A percentile compares a stretch with the other conserved stretches of the same genome.
Conservation (phyloP, 2,888 invertebrate species). For the Bellardia pandia region DNA sequence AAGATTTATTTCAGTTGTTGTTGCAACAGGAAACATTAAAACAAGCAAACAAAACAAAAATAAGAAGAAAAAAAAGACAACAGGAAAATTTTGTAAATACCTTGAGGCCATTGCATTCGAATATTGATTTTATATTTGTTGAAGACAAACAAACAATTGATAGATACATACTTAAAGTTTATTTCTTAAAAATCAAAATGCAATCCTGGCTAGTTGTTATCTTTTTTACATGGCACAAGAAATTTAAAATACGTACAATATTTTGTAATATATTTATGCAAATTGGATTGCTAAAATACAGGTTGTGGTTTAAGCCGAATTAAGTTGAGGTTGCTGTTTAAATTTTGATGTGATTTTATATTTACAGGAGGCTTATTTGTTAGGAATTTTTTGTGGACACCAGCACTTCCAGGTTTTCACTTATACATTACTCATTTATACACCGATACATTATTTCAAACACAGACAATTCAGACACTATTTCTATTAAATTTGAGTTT, state of each 20-base stretch:
- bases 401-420: too few species aligned
- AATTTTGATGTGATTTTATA: too few species aligned
- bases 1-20: not conserved
- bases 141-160: conserved; percentile 17
- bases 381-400: too few species aligned
- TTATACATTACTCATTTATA: too few species aligned
- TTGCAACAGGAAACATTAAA: not conserved
- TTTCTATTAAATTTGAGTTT: too few species aligned
- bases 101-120: conserved; percentile 1
- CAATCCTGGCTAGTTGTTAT: not conserved
- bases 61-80: not conserved
- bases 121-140: conserved; percentile 36
- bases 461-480: too few species aligned
- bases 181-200: not conserved
- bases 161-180: not conserved
- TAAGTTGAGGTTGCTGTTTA: too few species aligned
- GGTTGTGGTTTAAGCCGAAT: too few species aligned
- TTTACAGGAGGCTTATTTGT: too few species aligned
- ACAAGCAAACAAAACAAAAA: not conserved
- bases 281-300: too few species aligned
- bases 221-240: too few species aligned
- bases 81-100: conserved; percentile 20
- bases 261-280: not conserved
- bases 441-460: too few species aligned
- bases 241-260: not conserved